These are phyloP conservation scores for Willowsia nigromaculata DNA, from an alignment of 2,888 invertebrate genomes.

Conservation along the genomic window DNA sequence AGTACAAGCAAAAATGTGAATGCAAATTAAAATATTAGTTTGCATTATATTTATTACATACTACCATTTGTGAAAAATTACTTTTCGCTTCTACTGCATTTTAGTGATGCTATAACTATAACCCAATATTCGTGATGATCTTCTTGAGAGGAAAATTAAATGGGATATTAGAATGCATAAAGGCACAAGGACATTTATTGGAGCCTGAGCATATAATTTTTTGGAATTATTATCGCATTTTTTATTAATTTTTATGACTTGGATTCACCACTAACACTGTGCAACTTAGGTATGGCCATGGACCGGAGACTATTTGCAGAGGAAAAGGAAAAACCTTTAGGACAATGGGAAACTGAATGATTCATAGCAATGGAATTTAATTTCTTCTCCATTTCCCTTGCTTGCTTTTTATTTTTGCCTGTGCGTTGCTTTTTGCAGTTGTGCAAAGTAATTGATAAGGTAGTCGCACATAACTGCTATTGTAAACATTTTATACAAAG, in stretches of 20 bases:
- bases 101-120: no score
- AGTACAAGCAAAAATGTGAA: no score
- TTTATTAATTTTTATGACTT: not conserved
- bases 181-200: not conserved
- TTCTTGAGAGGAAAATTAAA: no score
- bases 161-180: not conserved
- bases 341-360: conserved; percentile 26
- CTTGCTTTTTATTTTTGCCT: not conserved
- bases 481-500: not conserved
- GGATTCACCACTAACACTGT: not conserved
- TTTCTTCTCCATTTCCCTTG: not conserved
- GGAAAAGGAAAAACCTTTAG: not conserved
- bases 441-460: not conserved
- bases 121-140: no score
- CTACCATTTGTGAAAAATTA: no score
- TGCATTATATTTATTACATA: no score
- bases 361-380: conserved; percentile 46
- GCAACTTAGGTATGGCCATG: not conserved
- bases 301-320: not conserved
- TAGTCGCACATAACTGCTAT: not conserved
- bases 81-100: no score
- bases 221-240: not conserved
- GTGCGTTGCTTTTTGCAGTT: conserved; percentile 44
- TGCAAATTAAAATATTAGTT: no score
- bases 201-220: not conserved